Evolutionary conservation across 1,140 invertebrate genomes (phyloP).

Genomic region (Rhynchophorus ferrugineus): DNA sequence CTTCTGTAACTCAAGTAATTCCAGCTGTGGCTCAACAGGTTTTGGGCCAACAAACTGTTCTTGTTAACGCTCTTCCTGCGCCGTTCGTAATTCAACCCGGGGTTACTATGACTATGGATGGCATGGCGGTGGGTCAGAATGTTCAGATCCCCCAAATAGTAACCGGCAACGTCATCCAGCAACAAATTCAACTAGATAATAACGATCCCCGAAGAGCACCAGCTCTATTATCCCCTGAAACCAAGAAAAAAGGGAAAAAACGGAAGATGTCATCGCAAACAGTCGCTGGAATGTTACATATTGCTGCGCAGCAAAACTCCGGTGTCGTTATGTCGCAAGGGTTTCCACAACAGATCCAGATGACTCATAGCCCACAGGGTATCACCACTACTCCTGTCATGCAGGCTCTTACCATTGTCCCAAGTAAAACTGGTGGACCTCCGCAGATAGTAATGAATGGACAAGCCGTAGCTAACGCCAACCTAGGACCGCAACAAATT

Average conservation of each 20-base stretch:
- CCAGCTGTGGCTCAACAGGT: conserved; percentile 54
- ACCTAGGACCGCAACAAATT: conserved; percentile 58
- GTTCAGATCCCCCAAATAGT: conserved; percentile 59
- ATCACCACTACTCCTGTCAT: conserved; percentile 55
- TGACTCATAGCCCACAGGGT: conserved; percentile 51
- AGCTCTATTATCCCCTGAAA: conserved; percentile 59
- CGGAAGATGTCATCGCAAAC: conserved; percentile 62
- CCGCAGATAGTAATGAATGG: conserved; percentile 66
- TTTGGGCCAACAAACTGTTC: conserved; percentile 65
- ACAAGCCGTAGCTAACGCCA: conserved; percentile 48
- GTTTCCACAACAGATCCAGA: conserved; percentile 57
- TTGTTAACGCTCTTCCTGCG: conserved; percentile 73
- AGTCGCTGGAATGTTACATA: conserved; percentile 67
- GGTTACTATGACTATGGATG: conserved; percentile 58
- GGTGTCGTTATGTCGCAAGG: conserved; percentile 40
- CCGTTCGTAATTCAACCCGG: conserved; percentile 73
- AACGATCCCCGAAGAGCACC: conserved; percentile 41
- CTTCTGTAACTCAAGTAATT: conserved; percentile 58
- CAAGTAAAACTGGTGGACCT: conserved; percentile 61
- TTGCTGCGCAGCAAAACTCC: conserved; percentile 48
- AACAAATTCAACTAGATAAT: conserved; percentile 43
- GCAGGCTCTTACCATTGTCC: conserved; percentile 67
- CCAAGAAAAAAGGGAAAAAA: conserved; percentile 66
- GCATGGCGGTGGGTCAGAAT: conserved; percentile 57
- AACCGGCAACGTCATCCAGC: conserved; percentile 57